Base-by-base conservation (phyloP, 1,140 invertebrate genomes). In the Drosophila sp. region DNA sequence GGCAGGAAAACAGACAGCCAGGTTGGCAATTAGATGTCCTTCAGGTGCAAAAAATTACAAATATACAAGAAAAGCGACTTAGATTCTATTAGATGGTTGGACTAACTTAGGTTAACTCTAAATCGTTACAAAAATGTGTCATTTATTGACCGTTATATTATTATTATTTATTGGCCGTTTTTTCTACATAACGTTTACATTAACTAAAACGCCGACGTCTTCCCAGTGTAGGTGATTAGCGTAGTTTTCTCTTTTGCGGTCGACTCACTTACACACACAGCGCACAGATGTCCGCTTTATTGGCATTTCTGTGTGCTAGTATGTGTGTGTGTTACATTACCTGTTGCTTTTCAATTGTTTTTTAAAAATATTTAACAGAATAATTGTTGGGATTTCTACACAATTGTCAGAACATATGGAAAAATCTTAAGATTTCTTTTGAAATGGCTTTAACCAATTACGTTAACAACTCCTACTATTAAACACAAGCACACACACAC, bases 181-280 rank as follows among this genome's bases (percentile, higher is more conserved):
- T 56, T 30, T 3, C 30, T 30, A 38, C 35, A 1, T 38, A 72
- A 27, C 1, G 33, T 2, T 4, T 3, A 8, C 2, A 6, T 6
- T 1, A 10, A 56, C 1, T 10, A 3, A 67, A 57, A 58, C 38
- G 38, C 64, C 66, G 6, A 11, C 1, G n/a, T 2, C 8, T 40
- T 68, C 55, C n/a, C 35, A 70, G 29, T 41, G 76, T 77, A 89
- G 80, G 84, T 27, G 58, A 87, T 76, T 68, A 56, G 65, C 76
- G 76, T 80, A 89, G 84, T 87, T 87, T 87, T 87, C 83, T 87
- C 83, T 87, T 87, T 89, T 87, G 84, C 71, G 84, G 84, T 79
- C 72, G 47, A 70, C 79, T 58, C 66, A 78, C 60, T 64, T 65
- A 71, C 33, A 67, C 68, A 71, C 33, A 67, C 57, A 70, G 27